phyloP scores from a whole-genome alignment of 53 echinoderm and acorn worm genomes.

The Echinometra lucunter region DNA sequence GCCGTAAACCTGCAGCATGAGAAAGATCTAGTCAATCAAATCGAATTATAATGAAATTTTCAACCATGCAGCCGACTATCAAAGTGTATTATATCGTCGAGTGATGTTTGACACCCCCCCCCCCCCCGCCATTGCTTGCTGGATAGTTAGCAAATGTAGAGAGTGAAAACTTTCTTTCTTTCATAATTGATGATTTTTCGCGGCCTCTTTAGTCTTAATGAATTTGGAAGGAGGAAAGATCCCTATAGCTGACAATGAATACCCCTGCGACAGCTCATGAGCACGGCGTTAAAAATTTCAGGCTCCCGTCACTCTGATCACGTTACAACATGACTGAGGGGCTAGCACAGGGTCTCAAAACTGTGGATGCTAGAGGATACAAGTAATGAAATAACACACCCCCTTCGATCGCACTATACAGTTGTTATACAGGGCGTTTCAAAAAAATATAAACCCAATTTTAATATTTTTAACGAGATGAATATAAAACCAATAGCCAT shows the following conservation, averaged over 20 bases:
- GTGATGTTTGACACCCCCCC: neutral
- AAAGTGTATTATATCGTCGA: no score
- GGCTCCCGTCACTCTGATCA: neutral
- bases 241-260: constrained; percentile 30
- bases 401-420: no score
- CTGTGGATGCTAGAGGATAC: neutral
- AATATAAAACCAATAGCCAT: no score
- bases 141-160: neutral
- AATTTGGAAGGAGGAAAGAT: neutral
- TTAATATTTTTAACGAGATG: no score
- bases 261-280: neutral
- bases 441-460: no score
- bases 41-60: neutral
- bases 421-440: no score
- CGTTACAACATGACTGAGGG: constrained; percentile 20
- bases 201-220: constrained; percentile 19
- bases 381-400: neutral
- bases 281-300: neutral
- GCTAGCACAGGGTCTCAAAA: neutral
- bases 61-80: neutral
- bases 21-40: neutral
- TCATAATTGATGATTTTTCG: constrained; percentile 32
- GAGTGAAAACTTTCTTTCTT: neutral
- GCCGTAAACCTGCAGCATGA: neutral
- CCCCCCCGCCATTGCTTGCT: neutral